Percentiles rank a stretch among this genome's conserved stretches.
Conservation (phyloP, 2,888 invertebrate genomes). For the Himalopsyche anomala region DNA sequence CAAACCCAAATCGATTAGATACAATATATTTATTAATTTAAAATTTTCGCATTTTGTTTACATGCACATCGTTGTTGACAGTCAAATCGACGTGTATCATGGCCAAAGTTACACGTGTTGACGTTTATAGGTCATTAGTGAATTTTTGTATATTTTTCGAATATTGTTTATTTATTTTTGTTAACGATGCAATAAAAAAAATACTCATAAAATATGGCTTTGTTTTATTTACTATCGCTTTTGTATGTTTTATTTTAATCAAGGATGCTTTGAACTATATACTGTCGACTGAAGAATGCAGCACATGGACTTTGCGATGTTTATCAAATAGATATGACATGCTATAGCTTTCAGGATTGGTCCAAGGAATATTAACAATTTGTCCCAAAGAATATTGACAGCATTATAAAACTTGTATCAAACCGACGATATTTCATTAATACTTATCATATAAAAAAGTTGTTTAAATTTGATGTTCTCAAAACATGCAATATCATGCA, state of each 20-base stretch:
- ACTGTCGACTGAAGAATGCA: constrained; percentile 37
- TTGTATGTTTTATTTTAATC: neutral
- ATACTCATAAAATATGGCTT: constrained; percentile 6
- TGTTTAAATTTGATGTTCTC: too few species aligned
- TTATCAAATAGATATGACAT: too few species aligned
- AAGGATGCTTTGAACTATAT: constrained; percentile 7
- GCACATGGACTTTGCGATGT: neutral
- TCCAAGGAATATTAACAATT: too few species aligned
- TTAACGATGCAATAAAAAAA: constrained; percentile 10
- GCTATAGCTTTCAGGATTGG: too few species aligned
- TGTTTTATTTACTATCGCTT: neutral
- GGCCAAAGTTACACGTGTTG: neutral
- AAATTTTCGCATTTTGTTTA: too few species aligned
- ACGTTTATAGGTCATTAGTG: neutral
- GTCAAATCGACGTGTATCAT: neutral
- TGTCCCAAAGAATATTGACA: too few species aligned
- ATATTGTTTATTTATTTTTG: constrained; percentile 15
- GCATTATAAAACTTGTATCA: too few species aligned
- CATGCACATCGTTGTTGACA: neutral
- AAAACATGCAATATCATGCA: too few species aligned
- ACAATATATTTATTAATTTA: too few species aligned
- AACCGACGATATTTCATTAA: too few species aligned
- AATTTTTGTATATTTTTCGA: constrained; percentile 23
- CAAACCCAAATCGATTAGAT: too few species aligned
- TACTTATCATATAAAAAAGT: too few species aligned